Evolutionary conservation across 2,888 invertebrate genomes (phyloP).

Genomic region (Pilophorus perplexus): DNA sequence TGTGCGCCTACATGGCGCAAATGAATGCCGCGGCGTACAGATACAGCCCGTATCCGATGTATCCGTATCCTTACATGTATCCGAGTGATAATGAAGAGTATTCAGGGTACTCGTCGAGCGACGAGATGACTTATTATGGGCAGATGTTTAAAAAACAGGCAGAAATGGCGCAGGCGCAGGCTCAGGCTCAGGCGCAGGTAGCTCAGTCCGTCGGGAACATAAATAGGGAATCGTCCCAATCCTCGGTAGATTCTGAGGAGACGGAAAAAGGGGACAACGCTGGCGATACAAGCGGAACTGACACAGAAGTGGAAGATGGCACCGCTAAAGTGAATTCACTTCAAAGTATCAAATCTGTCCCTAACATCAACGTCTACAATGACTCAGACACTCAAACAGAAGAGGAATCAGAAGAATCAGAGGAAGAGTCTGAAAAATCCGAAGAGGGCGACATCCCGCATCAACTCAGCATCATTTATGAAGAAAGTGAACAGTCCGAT

Average conservation of each 20-base stretch:
- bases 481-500: constrained; percentile 58
- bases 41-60: constrained; percentile 50
- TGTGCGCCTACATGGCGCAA: constrained; percentile 50
- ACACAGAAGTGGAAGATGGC: constrained; percentile 38
- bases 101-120: constrained; percentile 54
- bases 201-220: background rate
- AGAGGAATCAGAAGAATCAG: constrained; percentile 51
- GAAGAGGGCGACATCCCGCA: constrained; percentile 52
- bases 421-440: constrained; percentile 44
- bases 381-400: constrained; percentile 49
- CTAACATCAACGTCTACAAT: constrained; percentile 56
- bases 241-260: constrained; percentile 23
- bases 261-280: constrained; percentile 48
- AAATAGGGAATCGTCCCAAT: constrained; percentile 23
- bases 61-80: constrained; percentile 51
- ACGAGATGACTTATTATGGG: constrained; percentile 53
- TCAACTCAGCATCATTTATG: constrained; percentile 61
- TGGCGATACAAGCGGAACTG: constrained; percentile 48
- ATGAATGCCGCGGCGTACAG: constrained; percentile 49
- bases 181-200: background rate
- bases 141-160: constrained; percentile 44
- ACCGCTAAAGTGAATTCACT: constrained; percentile 50
- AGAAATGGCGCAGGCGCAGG: constrained; percentile 14
- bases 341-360: constrained; percentile 57
- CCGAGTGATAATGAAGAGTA: constrained; percentile 50